Evolutionary conservation across 2,888 invertebrate species (phyloP), one percentile per base, ranked within the genome.

Genomic region (Sphinx pinastri): DNA sequence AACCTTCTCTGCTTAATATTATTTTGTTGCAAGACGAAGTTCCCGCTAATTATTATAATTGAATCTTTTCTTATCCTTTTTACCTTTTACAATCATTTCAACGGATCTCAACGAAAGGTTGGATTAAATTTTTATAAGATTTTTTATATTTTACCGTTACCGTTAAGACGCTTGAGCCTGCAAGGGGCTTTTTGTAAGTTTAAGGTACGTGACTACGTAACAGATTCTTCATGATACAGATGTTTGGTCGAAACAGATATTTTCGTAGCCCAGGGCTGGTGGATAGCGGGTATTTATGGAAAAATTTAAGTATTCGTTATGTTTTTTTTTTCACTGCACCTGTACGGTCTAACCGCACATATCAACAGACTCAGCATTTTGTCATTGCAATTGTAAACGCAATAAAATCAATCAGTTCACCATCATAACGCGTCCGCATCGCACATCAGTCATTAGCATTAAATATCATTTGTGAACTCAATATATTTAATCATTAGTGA

Each of bases 21-120:
- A 38, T 67, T 19, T 67, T 57, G 14, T 52, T 38, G 58, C 19
- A 57, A 58, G 68, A 55, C 66, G 66, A 68, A 71, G 66, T 71
- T 71, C 58, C 68, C 74, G 74, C 76, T 79, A 77, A 78, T 78
- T 78, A 77, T 78, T 77, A 74, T 77, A 77, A 78, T 77, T 78
- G 77, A 78, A 78, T 77, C 74, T 73, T 73, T 72, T 72, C 71
- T 75, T 75, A 76, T 75, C 71, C 72, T 73, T 74, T 73, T 76
- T 67, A 69, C 69, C 25, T 76, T 77, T 74, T 74, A 72, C 75
- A 76, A 76, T 76, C 72, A 74, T 72, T 70, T 70, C 49, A 67
- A 58, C 70, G 70, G 51, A 38, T 57, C 47, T 47, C 57, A 49
- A 14, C 55, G 59, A 58, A 59, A 67, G 67, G 70, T 70, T 52